These are phyloP conservation scores for Oxyura jamaicensis DNA, from an alignment of 2,113 vertebrate genomes.

Conservation along the genomic window DNA sequence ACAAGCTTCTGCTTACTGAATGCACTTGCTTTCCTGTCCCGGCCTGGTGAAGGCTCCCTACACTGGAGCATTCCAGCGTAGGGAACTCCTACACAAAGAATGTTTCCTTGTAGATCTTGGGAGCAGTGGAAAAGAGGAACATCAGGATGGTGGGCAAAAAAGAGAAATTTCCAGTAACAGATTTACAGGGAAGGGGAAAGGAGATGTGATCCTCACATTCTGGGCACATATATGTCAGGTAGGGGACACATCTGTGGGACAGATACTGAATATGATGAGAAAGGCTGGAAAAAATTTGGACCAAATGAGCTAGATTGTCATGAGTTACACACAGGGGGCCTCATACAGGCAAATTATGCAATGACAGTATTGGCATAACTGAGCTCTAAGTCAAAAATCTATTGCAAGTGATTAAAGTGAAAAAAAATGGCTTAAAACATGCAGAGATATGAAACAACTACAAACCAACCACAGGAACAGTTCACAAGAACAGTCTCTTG, in stretches of 20 bases:
- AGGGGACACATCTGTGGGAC: neutral
- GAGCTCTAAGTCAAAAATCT: neutral
- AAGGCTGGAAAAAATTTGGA: neutral
- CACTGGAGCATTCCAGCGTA: neutral
- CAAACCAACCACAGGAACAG: neutral
- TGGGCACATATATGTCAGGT: neutral
- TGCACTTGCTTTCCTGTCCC: neutral
- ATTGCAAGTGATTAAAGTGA: neutral
- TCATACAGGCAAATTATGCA: neutral
- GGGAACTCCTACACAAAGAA: neutral
- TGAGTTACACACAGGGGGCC: neutral
- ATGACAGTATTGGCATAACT: neutral
- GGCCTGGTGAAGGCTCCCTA: neutral
- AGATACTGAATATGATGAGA: neutral
- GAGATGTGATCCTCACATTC: neutral
- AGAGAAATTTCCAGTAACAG: neutral
- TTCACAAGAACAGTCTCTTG: neutral
- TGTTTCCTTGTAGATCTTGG: neutral
- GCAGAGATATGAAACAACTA: neutral
- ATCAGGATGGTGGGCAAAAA: neutral
- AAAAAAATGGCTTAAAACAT: neutral
- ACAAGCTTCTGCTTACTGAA: neutral
- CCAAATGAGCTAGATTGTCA: neutral
- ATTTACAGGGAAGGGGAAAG: neutral
- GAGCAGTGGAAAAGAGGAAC: neutral